Conservation (phyloP, 2,113 vertebrate genomes). For the Tauraco erythrolophus region DNA sequence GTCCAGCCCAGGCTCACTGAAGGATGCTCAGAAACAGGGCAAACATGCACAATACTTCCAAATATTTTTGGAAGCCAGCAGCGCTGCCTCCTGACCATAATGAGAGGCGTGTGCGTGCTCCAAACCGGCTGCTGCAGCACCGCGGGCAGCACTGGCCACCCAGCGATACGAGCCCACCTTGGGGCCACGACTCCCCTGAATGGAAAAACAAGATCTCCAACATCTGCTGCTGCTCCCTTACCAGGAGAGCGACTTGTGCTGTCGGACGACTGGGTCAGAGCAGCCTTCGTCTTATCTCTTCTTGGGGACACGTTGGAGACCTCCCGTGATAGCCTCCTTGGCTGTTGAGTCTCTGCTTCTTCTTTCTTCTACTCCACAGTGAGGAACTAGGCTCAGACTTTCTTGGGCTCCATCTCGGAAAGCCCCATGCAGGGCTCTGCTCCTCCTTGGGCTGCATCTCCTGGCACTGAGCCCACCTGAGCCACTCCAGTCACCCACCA, state of each 20-base stretch:
- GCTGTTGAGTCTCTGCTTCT: neutral
- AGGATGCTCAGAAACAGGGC: neutral
- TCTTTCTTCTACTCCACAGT: neutral
- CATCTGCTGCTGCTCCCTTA: fast-evolving
- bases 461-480: neutral
- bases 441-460: neutral
- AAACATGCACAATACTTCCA: neutral
- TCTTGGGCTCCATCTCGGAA: neutral
- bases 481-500: neutral
- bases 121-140: fast-evolving
- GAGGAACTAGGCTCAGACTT: neutral
- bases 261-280: too few relatives aligned
- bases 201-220: neutral
- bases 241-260: neutral
- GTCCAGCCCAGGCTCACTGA: neutral
- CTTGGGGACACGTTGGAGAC: too few relatives aligned
- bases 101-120: fast-evolving
- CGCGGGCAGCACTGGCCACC: too few relatives aligned
- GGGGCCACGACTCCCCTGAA: fast-evolving
- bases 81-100: neutral
- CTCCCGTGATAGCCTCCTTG: neutral
- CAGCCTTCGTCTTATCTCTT: neutral
- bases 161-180: neutral
- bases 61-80: neutral
- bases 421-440: neutral